A percentile compares a stretch with the other conserved stretches of the same genome.
Evolutionary conservation across 1,140 invertebrate species (phyloP).

Genomic region (Harpegnathos saltator): DNA sequence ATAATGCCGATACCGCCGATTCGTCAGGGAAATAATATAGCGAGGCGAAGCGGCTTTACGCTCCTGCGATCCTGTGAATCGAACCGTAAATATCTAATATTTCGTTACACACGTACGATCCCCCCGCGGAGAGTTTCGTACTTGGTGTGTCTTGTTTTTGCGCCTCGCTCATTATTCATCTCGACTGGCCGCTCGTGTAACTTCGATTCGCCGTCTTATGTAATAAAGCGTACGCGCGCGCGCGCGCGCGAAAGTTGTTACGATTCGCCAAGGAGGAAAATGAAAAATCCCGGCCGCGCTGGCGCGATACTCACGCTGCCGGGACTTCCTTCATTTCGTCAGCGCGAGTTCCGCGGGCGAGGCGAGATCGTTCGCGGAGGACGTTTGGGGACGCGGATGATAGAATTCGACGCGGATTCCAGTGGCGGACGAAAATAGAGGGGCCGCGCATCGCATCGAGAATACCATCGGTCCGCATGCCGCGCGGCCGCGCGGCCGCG

Average conservation of each 20-base stretch:
- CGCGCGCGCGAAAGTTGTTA: not conserved
- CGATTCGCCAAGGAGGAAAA: constrained; percentile 10
- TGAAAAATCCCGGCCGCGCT: constrained; percentile 15
- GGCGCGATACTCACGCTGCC: not conserved
- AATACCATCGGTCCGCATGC: constrained; percentile 78
- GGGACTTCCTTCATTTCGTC: constrained; percentile 26
- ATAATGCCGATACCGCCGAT: too few species aligned
- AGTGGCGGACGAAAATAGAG: constrained; percentile 83
- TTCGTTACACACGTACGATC: too few species aligned
- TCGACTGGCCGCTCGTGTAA: not conserved
- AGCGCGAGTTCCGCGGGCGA: constrained; percentile 7
- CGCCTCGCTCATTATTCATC: not conserved
- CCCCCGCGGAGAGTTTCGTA: too few species aligned
- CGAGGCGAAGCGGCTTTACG: too few species aligned
- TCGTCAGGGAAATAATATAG: too few species aligned
- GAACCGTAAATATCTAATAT: too few species aligned
- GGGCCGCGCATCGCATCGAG: constrained; percentile 80
- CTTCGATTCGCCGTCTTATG: not conserved
- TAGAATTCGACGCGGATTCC: constrained; percentile 85
- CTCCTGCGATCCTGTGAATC: too few species aligned
- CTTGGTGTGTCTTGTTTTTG: too few species aligned
- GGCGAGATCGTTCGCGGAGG: constrained; percentile 31
- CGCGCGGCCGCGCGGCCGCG: constrained; percentile 36
- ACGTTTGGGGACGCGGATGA: constrained; percentile 78
- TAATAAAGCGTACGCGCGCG: constrained; percentile 12